These are phyloP conservation scores for Ladona fulva DNA, from an alignment of 1,140 invertebrate species.

Conservation along the genomic window DNA sequence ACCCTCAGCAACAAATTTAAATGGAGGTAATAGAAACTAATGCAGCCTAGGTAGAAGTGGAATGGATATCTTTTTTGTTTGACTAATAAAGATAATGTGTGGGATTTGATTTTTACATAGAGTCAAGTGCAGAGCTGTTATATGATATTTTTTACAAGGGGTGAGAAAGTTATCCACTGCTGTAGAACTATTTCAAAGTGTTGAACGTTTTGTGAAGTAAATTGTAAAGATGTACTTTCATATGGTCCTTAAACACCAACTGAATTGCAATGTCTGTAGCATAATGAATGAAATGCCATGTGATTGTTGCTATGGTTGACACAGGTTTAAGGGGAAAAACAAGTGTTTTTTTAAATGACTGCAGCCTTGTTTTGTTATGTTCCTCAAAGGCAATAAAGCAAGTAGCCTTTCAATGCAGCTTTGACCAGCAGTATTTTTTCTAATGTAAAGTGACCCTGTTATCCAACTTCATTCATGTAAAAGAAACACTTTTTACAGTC, in stretches of 20 bases:
- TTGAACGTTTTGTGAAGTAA: not conserved
- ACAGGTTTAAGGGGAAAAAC: not conserved
- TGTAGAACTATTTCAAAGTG: slow-evolving; percentile 10
- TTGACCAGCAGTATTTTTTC: slow-evolving; percentile 7
- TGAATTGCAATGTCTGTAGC: not conserved
- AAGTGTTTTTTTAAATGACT: slow-evolving; percentile 7
- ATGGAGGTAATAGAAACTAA: slow-evolving; percentile 9
- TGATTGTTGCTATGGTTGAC: slow-evolving; percentile 5
- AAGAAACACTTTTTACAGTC: no score
- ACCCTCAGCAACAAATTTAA: not conserved
- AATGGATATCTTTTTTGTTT: slow-evolving; percentile 1
- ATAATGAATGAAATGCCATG: not conserved
- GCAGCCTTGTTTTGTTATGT: slow-evolving; percentile 9
- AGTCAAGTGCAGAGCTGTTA: slow-evolving; percentile 3
- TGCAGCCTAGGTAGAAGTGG: slow-evolving; percentile 6
- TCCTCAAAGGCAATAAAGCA: slow-evolving; percentile 5
- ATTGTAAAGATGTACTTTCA: slow-evolving; percentile 10
- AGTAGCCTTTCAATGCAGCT: slow-evolving; percentile 4
- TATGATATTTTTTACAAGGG: slow-evolving; percentile 7
- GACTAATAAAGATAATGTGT: not conserved
- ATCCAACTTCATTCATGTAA: not conserved
- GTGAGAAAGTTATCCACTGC: slow-evolving; percentile 4
- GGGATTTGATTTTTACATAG: not conserved
- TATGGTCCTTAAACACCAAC: slow-evolving; percentile 5
- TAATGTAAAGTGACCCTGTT: not conserved